These are phyloP conservation scores for Dicrurus megarhynchus DNA, from an alignment of 2,113 vertebrate species.

Conservation along the genomic window DNA sequence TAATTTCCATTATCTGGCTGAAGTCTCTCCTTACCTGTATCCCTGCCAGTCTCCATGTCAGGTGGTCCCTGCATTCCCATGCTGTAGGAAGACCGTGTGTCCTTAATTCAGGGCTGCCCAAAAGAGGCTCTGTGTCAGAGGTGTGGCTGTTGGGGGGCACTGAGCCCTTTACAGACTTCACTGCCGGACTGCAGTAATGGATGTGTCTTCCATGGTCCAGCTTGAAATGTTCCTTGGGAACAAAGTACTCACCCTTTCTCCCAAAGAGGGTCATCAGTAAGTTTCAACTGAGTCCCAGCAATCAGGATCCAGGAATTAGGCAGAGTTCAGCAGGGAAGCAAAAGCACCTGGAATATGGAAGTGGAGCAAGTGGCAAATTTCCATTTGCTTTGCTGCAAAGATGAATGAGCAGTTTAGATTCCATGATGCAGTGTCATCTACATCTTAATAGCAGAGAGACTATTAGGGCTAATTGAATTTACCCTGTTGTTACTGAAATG, in stretches of 20 bases:
- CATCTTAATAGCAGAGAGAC: not conserved
- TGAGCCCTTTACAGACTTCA: not conserved
- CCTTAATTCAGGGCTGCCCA: not conserved
- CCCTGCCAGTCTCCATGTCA: not conserved
- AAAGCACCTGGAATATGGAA: not conserved
- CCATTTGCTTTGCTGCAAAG: not conserved
- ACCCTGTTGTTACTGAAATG: constrained; percentile 6
- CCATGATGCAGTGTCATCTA: not conserved
- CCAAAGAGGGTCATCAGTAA: not conserved
- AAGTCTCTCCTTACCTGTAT: not conserved
- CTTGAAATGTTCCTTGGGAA: not conserved
- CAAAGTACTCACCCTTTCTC: not conserved
- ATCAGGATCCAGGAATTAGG: fast-evolving
- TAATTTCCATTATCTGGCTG: not conserved
- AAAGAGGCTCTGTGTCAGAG: not conserved
- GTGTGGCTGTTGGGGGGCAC: not conserved
- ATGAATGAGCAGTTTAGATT: not conserved
- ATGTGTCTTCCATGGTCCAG: not conserved
- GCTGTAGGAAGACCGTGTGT: not conserved
- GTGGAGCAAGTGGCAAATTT: not conserved
- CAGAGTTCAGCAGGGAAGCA: not conserved
- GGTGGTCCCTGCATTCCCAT: not conserved
- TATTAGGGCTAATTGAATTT: constrained; percentile 17
- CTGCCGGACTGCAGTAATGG: not conserved
- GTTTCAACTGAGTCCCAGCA: not conserved